Evolutionary conservation across 2,888 invertebrate species (phyloP).

Genomic region (Hemicrepidius hirtus): DNA sequence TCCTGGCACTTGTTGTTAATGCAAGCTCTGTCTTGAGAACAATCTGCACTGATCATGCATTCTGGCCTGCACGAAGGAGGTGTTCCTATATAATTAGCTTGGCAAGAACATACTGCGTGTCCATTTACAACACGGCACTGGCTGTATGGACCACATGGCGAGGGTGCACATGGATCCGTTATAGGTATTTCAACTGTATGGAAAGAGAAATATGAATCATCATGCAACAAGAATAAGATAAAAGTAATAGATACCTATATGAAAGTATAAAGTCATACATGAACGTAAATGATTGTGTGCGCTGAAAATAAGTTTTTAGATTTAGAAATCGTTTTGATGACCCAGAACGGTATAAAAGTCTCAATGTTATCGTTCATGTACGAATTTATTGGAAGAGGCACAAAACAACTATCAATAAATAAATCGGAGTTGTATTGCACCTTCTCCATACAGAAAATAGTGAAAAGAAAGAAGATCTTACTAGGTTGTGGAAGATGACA

Average conservation of each 20-base stretch:
- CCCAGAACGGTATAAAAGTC: too few relatives aligned
- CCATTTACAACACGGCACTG: slow-evolving; percentile 82
- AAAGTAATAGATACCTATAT: neutral
- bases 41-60: slow-evolving; percentile 89
- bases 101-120: slow-evolving; percentile 88
- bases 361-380: too few relatives aligned
- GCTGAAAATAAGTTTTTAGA: too few relatives aligned
- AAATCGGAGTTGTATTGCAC: too few relatives aligned
- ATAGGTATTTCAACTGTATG: slow-evolving; percentile 65
- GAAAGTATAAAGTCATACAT: neutral
- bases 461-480: slow-evolving; percentile 62
- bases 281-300: neutral
- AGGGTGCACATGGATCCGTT: slow-evolving; percentile 77
- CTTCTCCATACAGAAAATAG: neutral
- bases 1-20: slow-evolving; percentile 86
- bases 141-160: slow-evolving; percentile 89
- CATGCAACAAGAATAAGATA: slow-evolving; percentile 20
- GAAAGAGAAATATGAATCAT: slow-evolving; percentile 37
- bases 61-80: slow-evolving; percentile 87
- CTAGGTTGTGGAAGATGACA: slow-evolving; percentile 77
- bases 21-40: slow-evolving; percentile 87
- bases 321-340: too few relatives aligned
- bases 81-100: slow-evolving; percentile 84
- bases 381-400: too few relatives aligned
- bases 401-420: too few relatives aligned